Percentiles rank a stretch among this genome's conserved stretches.
phyloP scores from a whole-genome alignment of 2,888 invertebrate genomes.

The Anthoptus insignis region DNA sequence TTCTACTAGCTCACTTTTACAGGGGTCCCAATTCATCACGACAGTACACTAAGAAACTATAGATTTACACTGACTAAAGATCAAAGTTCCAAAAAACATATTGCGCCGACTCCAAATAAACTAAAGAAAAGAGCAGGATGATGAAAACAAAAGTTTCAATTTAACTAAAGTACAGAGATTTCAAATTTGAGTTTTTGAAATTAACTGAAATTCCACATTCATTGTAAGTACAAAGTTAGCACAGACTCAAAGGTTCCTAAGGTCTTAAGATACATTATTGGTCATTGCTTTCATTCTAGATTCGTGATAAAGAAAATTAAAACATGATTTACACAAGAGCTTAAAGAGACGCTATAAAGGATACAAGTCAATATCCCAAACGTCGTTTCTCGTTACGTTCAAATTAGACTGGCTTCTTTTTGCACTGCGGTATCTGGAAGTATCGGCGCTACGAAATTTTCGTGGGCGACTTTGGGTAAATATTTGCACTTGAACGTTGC shows the following conservation, averaged over 20 bases:
- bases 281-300: too few species aligned
- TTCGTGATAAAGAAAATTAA: background rate
- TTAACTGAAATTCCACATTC: too few species aligned
- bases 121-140: too few species aligned
- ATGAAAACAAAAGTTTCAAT: too few species aligned
- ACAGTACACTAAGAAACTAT: conserved; percentile 18
- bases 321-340: background rate
- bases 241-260: too few species aligned
- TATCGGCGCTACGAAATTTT: conserved; percentile 74
- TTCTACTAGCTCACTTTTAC: conserved; percentile 62
- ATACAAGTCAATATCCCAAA: conserved; percentile 15
- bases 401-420: conserved; percentile 59
- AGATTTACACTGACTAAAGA: too few species aligned
- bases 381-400: conserved; percentile 30
- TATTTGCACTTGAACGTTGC: conserved; percentile 76
- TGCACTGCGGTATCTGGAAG: conserved; percentile 63
- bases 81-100: too few species aligned
- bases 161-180: too few species aligned
- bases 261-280: too few species aligned
- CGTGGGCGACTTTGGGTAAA: conserved; percentile 72
- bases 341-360: conserved; percentile 5
- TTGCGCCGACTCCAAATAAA: too few species aligned
- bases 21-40: conserved; percentile 54
- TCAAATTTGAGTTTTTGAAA: too few species aligned
- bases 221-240: too few species aligned